These are phyloP conservation scores for Petrosia ficiformis DNA, from an alignment of 37 sponge, comb jelly and placozoan species.

Conservation along the genomic window DNA sequence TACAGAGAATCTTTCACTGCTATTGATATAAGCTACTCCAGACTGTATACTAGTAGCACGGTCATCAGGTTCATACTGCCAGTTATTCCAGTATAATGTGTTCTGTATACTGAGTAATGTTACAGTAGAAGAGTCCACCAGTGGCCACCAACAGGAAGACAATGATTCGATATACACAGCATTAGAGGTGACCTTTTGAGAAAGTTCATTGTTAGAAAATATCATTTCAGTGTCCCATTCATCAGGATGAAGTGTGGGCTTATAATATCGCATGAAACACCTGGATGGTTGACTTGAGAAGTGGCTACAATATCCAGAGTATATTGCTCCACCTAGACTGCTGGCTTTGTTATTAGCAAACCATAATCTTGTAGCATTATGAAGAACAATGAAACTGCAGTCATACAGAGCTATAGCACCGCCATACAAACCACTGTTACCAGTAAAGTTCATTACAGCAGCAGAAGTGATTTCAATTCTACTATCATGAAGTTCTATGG, in stretches of 20 bases:
- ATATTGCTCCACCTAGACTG: not conserved
- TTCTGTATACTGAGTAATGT: not conserved
- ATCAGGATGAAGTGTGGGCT: constrained; percentile 11
- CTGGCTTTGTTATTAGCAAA: not conserved
- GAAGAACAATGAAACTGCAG: not conserved
- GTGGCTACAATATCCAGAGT: not conserved
- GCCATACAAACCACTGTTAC: not conserved
- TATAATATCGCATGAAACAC: constrained; percentile 39
- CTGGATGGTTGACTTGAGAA: not conserved
- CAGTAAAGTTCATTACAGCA: not conserved
- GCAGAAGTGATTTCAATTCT: not conserved
- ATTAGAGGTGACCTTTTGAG: not conserved
- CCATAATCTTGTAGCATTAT: not conserved
- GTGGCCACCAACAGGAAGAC: constrained; percentile 27
- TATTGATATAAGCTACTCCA: no score
- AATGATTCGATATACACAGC: constrained; percentile 50
- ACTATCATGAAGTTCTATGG: not conserved
- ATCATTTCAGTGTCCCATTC: constrained; percentile 27
- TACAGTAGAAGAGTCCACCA: no score
- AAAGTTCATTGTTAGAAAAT: constrained; percentile 30
- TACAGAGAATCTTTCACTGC: no score
- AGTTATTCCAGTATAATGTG: not conserved
- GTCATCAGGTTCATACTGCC: no score
- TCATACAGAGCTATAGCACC: not conserved
- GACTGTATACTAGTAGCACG: no score